Base-by-base conservation (phyloP, 2,888 invertebrate species). In the Tenthredo amoena region DNA sequence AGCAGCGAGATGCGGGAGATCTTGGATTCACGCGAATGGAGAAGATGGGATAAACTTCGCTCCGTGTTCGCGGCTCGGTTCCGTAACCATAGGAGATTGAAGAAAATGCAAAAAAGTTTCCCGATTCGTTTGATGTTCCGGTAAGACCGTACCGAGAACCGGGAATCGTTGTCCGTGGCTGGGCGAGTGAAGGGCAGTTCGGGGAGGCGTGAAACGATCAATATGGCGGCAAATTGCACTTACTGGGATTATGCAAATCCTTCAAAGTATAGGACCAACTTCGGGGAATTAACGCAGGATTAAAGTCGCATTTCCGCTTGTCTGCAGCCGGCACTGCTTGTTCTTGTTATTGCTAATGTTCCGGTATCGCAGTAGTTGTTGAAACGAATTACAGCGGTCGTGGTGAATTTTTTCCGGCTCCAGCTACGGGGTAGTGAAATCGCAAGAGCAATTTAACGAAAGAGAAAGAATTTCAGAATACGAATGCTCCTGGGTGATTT, bases 201-300 rank as follows among this genome's bases (percentile, higher is more conserved):
- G 81, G 37, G 81, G 62, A 62, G 62, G 58, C 81, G 81, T 62
- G 81, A 81, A 81, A 81, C 81, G 81, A 81, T 81, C 81, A 81
- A 81, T 81, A 81, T 81, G 58, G 58, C 62, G 81, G 81, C 58
- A 81, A 81, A 81, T 81, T 62, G 81, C 81, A 81, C 81, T 81
- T 81, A 62, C 58, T 50, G 81, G 58, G 58, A 81, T 81, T 81
- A 81, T 81, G 81, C 81, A 81, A 81, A 81, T 81, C 81, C 81
- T 81, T 62, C 62, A 34, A 58, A 37, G 37, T 62, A 62, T 58
- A 81, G 58, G 62, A 81, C 81, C 81, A 81, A 81, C 58, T 81
- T 81, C 26, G 18, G 58, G 58, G 37, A 81, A 81, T 81, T 81
- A 81, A 58, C 62, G 81, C 62, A 26, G 81, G 62, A 81, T 62